phyloP scores from a whole-genome alignment of 64 coral and sea anemone species.

The Hydrozoanthus tunicans region DNA sequence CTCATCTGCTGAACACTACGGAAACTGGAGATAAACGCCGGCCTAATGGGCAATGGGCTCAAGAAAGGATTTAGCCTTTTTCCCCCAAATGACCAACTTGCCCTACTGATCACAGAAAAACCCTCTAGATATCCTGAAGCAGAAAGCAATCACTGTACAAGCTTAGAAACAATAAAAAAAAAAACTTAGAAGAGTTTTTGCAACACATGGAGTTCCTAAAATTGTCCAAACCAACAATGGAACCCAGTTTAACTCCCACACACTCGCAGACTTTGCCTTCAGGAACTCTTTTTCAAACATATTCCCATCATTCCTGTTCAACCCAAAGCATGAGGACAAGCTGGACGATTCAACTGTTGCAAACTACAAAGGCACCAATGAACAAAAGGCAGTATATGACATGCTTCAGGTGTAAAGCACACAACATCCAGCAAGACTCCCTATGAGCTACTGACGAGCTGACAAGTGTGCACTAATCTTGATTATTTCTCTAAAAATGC shows the following conservation, averaged over 20 bases:
- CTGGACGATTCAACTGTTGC: conserved; percentile 60
- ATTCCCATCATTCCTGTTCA: conserved; percentile 38
- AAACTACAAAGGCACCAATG: neutral
- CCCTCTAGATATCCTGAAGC: conserved; percentile 64
- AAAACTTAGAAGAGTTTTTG: conserved; percentile 64
- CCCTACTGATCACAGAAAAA: conserved; percentile 55
- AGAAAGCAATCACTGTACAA: conserved; percentile 51
- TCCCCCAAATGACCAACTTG: conserved; percentile 49
- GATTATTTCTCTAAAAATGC: neutral
- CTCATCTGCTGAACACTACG: too few species aligned
- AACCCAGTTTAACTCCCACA: conserved; percentile 61
- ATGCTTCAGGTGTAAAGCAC: conserved; percentile 2
- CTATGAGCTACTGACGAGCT: conserved; percentile 16
- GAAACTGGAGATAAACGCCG: too few species aligned
- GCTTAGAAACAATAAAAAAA: conserved; percentile 38
- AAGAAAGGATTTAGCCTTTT: neutral
- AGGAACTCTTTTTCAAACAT: conserved; percentile 49
- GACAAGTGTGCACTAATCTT: conserved; percentile 22
- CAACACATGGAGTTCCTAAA: conserved; percentile 53
- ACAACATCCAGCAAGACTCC: conserved; percentile 20
- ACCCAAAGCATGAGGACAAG: conserved; percentile 65
- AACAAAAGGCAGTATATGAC: conserved; percentile 11
- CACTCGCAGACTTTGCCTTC: conserved; percentile 33
- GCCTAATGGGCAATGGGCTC: neutral
- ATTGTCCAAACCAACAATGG: conserved; percentile 55